phyloP scores from a whole-genome alignment of 1,140 invertebrate species.

The Caerostris darwini region DNA sequence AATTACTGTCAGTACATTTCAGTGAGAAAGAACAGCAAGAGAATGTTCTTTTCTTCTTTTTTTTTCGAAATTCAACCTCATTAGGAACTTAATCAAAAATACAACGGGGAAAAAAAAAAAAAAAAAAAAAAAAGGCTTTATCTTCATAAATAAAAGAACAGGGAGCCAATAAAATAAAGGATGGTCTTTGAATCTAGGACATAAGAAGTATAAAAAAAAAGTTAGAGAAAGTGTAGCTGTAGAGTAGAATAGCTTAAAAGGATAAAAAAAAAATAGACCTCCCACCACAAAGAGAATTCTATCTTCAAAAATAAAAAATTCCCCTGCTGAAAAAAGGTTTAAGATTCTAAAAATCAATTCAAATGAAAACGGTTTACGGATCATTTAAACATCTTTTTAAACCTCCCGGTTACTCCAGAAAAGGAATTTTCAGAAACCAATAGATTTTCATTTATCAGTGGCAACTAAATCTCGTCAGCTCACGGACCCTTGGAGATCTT shows the following conservation, averaged over 20 bases:
- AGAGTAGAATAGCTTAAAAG: no score
- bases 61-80: neutral
- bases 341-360: constrained; percentile 43
- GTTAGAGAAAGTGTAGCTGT: neutral
- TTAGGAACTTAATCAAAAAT: neutral
- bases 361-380: constrained; percentile 41
- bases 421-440: constrained; percentile 7
- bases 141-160: neutral
- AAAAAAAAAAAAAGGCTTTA: neutral
- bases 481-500: neutral
- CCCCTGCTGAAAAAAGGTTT: neutral
- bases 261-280: no score
- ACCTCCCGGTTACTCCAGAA: neutral
- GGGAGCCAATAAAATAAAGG: neutral
- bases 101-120: neutral
- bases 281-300: neutral
- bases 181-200: neutral
- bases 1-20: neutral
- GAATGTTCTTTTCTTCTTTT: neutral
- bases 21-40: neutral
- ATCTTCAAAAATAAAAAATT: neutral
- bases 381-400: constrained; percentile 54
- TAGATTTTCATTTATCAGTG: constrained; percentile 43
- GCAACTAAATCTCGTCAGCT: neutral
- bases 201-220: neutral